Evolutionary conservation across 2,797 vertebrate species (phyloP).

Genomic region (Oceanodroma leucorhoa): DNA sequence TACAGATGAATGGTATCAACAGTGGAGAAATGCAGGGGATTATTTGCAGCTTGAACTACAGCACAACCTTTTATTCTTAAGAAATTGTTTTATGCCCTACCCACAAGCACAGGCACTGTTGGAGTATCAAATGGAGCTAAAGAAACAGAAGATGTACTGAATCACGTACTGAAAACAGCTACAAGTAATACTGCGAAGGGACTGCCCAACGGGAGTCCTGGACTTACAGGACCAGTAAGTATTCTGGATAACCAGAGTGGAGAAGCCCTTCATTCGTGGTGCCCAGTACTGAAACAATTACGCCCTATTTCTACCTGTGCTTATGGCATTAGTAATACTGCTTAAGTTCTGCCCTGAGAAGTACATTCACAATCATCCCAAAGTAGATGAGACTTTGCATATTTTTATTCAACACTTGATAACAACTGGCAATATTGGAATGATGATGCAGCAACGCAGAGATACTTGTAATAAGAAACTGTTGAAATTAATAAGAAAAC

Average conservation of each 20-base stretch:
- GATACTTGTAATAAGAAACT: neutral
- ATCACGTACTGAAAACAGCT: neutral
- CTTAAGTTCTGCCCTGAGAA: neutral
- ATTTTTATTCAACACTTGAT: neutral
- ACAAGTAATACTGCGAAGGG: neutral
- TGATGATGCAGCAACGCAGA: neutral
- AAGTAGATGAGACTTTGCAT: neutral
- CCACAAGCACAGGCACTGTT: too few relatives aligned
- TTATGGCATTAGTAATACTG: neutral
- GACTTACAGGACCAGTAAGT: neutral
- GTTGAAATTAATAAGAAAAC: neutral
- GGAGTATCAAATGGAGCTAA: neutral
- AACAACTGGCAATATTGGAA: neutral
- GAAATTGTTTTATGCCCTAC: neutral
- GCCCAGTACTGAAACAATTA: neutral
- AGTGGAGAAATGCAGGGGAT: neutral
- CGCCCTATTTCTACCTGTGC: neutral
- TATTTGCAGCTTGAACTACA: neutral
- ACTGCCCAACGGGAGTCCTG: neutral
- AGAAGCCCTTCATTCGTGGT: neutral
- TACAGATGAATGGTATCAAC: neutral
- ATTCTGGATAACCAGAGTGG: neutral
- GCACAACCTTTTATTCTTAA: neutral
- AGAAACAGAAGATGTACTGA: neutral
- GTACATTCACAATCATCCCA: neutral